phyloP scores from a whole-genome alignment of 2,113 vertebrate genomes.

The Blennius ocellaris region DNA sequence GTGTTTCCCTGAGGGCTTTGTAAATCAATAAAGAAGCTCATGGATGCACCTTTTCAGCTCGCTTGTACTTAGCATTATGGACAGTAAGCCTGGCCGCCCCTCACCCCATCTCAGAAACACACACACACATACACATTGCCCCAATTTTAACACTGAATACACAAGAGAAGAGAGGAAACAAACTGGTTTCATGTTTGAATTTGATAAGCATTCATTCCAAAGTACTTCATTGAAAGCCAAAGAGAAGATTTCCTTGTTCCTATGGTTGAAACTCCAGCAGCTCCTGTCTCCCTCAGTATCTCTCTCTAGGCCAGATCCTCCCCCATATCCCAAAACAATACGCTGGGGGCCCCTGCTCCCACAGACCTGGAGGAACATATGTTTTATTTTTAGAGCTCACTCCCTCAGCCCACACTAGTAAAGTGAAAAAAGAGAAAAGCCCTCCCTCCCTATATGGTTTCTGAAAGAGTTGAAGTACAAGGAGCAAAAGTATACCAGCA shows the following conservation, averaged over 20 bases:
- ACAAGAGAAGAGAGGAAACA: background rate
- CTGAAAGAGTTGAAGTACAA: conserved; percentile 45
- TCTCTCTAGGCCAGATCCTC: conserved; percentile 65
- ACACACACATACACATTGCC: conserved; percentile 30
- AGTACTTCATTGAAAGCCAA: background rate
- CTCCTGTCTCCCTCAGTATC: conserved; percentile 51
- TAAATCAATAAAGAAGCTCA: conserved; percentile 49
- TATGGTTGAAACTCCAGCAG: conserved; percentile 43
- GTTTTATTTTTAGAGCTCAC: conserved; percentile 84
- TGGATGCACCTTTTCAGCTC: conserved; percentile 61
- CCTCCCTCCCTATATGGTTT: conserved; percentile 63
- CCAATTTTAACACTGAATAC: conserved; percentile 8
- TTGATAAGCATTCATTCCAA: conserved; percentile 3
- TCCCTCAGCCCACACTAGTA: conserved; percentile 64
- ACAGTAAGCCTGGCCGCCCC: conserved; percentile 23
- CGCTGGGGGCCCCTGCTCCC: conserved; percentile 69
- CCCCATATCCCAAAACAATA: conserved; percentile 82
- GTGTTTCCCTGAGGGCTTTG: conserved; percentile 26
- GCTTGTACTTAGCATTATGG: conserved; percentile 32
- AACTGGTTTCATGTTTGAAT: background rate
- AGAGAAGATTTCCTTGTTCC: conserved; percentile 23
- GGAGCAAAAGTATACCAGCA: conserved; percentile 25
- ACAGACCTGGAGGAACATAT: conserved; percentile 81
- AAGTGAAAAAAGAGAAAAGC: conserved; percentile 61
- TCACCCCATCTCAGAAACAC: conserved; percentile 16